Evolutionary conservation across 2,113 vertebrate species (phyloP).

Genomic region (Entomyzon cyanotis): DNA sequence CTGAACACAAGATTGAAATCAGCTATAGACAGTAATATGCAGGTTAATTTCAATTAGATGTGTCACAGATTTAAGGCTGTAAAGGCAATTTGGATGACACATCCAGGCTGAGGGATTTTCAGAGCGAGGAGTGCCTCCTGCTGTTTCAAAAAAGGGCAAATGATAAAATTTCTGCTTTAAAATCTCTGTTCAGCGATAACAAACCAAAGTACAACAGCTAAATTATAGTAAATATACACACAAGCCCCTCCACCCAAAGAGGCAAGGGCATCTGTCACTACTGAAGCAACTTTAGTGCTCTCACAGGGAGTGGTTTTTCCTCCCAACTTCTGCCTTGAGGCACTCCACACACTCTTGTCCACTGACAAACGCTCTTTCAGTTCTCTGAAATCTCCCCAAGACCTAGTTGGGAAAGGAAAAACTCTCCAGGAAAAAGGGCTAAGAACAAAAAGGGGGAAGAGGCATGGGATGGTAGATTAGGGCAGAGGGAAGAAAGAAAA

Average conservation of each 20-base stretch:
- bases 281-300: not conserved
- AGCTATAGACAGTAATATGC: not conserved
- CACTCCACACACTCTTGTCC: accelerated
- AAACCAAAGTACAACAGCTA: not conserved
- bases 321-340: not conserved
- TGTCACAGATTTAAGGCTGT: not conserved
- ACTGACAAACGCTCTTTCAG: not conserved
- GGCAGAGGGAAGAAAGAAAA: not conserved
- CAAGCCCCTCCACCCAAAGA: not conserved
- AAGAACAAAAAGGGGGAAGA: not conserved
- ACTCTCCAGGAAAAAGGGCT: not conserved
- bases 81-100: not conserved
- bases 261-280: not conserved
- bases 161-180: not conserved
- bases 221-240: not conserved
- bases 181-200: not conserved
- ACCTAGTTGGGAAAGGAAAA: not conserved
- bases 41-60: not conserved
- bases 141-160: not conserved
- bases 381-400: not conserved
- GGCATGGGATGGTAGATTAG: not conserved
- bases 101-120: not conserved
- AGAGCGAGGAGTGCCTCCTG: not conserved
- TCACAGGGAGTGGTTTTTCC: not conserved
- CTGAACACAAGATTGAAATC: not conserved